phyloP scores from a whole-genome alignment of 2,113 vertebrate species.

The Lagopus muta region DNA sequence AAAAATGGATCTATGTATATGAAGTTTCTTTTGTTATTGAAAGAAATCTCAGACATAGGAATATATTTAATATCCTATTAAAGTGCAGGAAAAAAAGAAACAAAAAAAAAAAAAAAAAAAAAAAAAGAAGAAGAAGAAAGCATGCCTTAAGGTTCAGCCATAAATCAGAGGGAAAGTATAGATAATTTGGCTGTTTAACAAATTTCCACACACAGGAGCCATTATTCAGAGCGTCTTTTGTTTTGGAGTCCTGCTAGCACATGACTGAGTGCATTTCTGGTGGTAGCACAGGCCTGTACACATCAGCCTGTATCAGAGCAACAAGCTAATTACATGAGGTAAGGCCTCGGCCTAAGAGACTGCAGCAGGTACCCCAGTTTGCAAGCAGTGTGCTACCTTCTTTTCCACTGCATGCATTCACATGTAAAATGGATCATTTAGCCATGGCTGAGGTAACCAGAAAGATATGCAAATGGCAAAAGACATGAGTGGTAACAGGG shows the following conservation, averaged over 20 bases:
- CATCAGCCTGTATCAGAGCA: neutral
- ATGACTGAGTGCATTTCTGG: neutral
- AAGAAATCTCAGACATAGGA: neutral
- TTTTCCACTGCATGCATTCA: neutral
- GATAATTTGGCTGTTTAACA: neutral
- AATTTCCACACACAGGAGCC: neutral
- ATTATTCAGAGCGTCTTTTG: neutral
- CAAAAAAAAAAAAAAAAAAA: too few species aligned
- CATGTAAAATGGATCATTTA: neutral
- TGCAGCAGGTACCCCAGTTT: fast-evolving
- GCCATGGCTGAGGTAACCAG: neutral
- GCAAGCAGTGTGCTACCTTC: fast-evolving
- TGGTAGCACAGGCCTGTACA: neutral
- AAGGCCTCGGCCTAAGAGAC: neutral
- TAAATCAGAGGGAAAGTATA: neutral
- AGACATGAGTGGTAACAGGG: neutral
- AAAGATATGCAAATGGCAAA: neutral
- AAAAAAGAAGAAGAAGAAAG: neutral
- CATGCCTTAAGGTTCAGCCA: neutral
- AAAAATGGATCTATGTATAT: neutral
- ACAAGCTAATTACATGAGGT: fast-evolving
- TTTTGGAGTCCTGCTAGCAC: neutral
- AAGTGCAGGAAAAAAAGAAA: neutral
- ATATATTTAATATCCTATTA: neutral
- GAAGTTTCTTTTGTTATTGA: neutral